Evolutionary conservation across 2,797 vertebrate genomes (phyloP).

Genomic region (Micrastur ruficollis): DNA sequence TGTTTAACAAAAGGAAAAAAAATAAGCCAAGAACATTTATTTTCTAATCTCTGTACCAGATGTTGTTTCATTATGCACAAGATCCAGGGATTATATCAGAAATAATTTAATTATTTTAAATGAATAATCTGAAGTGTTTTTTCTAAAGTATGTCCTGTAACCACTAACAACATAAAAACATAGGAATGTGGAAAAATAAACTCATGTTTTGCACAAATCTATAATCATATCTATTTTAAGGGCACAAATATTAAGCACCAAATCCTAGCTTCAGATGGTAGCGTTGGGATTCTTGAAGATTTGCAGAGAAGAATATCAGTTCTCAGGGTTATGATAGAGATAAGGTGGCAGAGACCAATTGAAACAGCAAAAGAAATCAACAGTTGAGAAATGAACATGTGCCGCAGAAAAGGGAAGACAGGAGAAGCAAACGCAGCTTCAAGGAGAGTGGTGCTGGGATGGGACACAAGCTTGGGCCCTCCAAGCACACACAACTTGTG

Average conservation of each 20-base stretch:
- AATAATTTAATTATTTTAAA: constrained; percentile 50
- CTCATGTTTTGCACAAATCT: not conserved
- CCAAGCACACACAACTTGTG: not conserved
- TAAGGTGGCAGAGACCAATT: not conserved
- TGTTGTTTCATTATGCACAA: constrained; percentile 11
- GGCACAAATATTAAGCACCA: not conserved
- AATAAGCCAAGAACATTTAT: constrained; percentile 46
- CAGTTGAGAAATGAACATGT: not conserved
- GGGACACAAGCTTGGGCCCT: not conserved
- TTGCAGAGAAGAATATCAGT: not conserved
- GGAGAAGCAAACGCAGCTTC: rapidly evolving
- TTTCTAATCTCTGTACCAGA: constrained; percentile 53
- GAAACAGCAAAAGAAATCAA: not conserved
- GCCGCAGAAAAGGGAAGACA: rapidly evolving
- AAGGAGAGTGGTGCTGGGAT: not conserved
- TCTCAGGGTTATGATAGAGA: not conserved
- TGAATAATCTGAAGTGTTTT: constrained; percentile 26
- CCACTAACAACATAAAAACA: constrained; percentile 23
- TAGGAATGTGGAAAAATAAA: constrained; percentile 8
- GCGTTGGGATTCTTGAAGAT: not conserved
- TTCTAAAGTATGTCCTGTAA: constrained; percentile 10
- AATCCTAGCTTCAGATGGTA: not conserved
- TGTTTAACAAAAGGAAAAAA: constrained; percentile 47
- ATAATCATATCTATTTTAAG: not conserved
- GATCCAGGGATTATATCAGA: constrained; percentile 51